A percentile compares a stretch with the other conserved stretches of the same genome.
phyloP scores from a whole-genome alignment of 2,888 invertebrate genomes.

The Pherbina coryleti region DNA sequence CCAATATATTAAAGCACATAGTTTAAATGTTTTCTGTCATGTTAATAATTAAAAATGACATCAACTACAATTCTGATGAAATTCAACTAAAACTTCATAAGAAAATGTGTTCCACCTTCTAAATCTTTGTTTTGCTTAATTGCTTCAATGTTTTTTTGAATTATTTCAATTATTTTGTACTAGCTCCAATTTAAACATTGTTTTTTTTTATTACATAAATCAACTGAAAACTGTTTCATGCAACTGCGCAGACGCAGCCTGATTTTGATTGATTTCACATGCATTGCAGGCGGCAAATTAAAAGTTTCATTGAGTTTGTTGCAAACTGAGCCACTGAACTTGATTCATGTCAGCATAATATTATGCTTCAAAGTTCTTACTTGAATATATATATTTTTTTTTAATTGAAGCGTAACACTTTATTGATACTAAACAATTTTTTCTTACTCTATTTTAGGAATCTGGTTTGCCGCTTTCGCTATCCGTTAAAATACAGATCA shows the following conservation, averaged over 20 bases:
- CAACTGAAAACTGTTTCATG: too few relatives aligned
- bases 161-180: not conserved
- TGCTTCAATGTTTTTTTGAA: not conserved
- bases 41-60: not conserved
- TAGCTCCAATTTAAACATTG: too few relatives aligned
- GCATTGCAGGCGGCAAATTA: not conserved
- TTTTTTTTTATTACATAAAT: too few relatives aligned
- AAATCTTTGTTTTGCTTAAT: not conserved
- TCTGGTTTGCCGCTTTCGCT: slow-evolving; percentile 85
- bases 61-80: not conserved
- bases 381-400: not conserved
- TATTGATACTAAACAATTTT: slow-evolving; percentile 23
- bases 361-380: not conserved
- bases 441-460: slow-evolving; percentile 67
- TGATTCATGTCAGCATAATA: not conserved
- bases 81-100: too few relatives aligned
- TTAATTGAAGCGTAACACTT: not conserved
- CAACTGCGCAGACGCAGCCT: too few relatives aligned
- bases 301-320: slow-evolving; percentile 7
- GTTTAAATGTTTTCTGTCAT: not conserved
- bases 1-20: too few relatives aligned
- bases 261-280: too few relatives aligned
- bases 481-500: slow-evolving; percentile 87
- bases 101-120: slow-evolving; percentile 5
- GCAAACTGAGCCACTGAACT: not conserved